These are phyloP conservation scores for Sycophila texana DNA, from an alignment of 2,888 invertebrate genomes.

Conservation along the genomic window DNA sequence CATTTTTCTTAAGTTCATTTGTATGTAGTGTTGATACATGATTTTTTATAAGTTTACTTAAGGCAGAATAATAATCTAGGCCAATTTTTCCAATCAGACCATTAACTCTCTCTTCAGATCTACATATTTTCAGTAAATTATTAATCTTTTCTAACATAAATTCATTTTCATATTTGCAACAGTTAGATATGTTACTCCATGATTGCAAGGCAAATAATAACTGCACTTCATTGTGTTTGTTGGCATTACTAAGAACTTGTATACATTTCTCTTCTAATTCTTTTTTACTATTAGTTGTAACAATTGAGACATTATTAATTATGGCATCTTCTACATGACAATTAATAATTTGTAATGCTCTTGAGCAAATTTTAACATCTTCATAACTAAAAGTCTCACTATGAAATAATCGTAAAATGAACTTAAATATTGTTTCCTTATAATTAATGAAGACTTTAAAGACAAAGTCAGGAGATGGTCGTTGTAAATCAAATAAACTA, in stretches of 20 bases:
- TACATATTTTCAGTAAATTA: slow-evolving; percentile 24
- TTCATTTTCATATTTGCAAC: slow-evolving; percentile 37
- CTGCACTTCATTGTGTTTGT: slow-evolving; percentile 40
- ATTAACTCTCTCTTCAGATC: slow-evolving; percentile 10
- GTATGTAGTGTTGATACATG: slow-evolving; percentile 27
- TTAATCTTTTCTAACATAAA: slow-evolving; percentile 26
- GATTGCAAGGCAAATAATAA: slow-evolving; percentile 43
- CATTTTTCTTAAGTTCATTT: slow-evolving; percentile 21
- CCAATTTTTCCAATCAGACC: slow-evolving; percentile 61
- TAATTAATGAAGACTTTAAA: slow-evolving; percentile 28
- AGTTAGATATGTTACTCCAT: slow-evolving; percentile 39
- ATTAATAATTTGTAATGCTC: slow-evolving; percentile 24
- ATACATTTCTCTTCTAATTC: slow-evolving; percentile 50
- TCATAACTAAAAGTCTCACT: slow-evolving; percentile 44
- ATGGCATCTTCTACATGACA: background rate
- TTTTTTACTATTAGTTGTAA: slow-evolving; percentile 1
- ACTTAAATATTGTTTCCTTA: slow-evolving; percentile 37
- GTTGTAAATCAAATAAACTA: slow-evolving; percentile 54
- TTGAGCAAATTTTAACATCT: slow-evolving; percentile 32
- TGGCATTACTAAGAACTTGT: slow-evolving; percentile 33
- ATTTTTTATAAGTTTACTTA: slow-evolving; percentile 61
- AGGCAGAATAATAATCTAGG: slow-evolving; percentile 61
- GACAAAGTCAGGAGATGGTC: slow-evolving; percentile 17
- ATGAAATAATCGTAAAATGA: slow-evolving; percentile 48
- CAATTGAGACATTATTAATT: background rate